Base-by-base conservation (phyloP, 2,113 vertebrate species). In the Atlantisia rogersi region DNA sequence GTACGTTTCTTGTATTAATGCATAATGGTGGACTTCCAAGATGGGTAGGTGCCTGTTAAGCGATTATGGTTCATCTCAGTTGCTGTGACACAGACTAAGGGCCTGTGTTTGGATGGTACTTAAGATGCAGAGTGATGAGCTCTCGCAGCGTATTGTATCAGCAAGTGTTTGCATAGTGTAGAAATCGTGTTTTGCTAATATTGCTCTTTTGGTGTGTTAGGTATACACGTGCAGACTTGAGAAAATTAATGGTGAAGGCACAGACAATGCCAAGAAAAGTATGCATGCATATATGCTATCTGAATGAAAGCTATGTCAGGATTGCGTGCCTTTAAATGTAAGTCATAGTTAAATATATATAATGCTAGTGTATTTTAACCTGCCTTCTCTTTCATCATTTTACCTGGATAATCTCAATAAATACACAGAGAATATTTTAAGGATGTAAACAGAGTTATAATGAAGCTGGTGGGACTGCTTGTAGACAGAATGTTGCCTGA, bases 261-360 rank as follows among this genome's bases (percentile, higher is more conserved):
- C 28, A 65, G 59, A 55, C 92, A 94, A 65, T 32, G 5, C 18
- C 25, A 76, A 60, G 37, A 58, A 22, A 64, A 56, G 14, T 26
- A 25, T 63, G 6, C 0, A 0, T 64, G 7, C 10, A 1, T 62
- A 9, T n/a, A 5, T 69, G 18, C 6, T 58, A 75, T n/a, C 10
- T 53, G n/a, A 53, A 86, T 58, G 16, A 37, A 71, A 82, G 83
- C 29, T 4, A 26, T 37, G 56, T 67, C 22, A 37, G 37, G 42
- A 69, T 40, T 55, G 37, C 52, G 9, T 15, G 6, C 62, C 5
- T 73, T 94, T 67, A 75, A 44, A 74, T 40, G 22, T 79, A 92
- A 89, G 19, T 44, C 2, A 4, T 55, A 7, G 21, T 44, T 65
- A 56, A 85, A 81, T 62, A 40, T 9, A 44, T 3, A 0, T 32